A percentile compares a stretch with the other conserved stretches of the same genome.
Conservation (phyloP, 2,797 vertebrate species). For the Mus minutoides region DNA sequence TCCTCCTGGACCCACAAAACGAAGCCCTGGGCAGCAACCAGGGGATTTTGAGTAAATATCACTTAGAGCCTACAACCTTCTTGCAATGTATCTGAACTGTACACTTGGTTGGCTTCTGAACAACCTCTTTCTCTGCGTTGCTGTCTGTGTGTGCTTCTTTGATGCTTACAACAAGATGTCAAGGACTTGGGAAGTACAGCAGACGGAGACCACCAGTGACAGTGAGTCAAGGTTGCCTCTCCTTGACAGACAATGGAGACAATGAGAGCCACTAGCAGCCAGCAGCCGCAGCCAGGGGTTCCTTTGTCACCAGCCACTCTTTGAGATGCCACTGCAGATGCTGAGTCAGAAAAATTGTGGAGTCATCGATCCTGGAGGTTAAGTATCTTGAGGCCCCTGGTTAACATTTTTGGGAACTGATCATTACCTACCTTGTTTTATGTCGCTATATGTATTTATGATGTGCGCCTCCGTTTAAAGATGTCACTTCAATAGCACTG, state of each 20-base stretch:
- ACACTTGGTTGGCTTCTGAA: background rate
- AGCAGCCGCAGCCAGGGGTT: background rate
- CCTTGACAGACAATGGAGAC: background rate
- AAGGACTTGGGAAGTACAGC: background rate
- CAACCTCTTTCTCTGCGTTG: background rate
- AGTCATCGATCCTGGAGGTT: background rate
- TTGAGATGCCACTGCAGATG: background rate
- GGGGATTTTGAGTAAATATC: background rate
- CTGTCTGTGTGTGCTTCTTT: background rate
- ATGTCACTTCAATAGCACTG: background rate
- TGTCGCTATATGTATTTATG: background rate
- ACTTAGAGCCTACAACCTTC: background rate
- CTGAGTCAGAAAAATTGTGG: background rate
- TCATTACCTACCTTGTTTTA: background rate
- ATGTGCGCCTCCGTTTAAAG: background rate
- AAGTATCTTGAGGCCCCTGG: background rate
- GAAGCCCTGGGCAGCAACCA: background rate
- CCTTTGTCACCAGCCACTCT: background rate
- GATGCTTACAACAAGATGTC: background rate
- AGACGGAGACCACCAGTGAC: background rate
- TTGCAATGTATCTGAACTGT: background rate
- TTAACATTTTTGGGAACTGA: background rate
- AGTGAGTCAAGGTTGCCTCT: background rate
- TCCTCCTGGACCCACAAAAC: background rate
- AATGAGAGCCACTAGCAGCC: background rate